Base-by-base conservation (phyloP, 2,797 vertebrate species). In the Lateolabrax maculatus region DNA sequence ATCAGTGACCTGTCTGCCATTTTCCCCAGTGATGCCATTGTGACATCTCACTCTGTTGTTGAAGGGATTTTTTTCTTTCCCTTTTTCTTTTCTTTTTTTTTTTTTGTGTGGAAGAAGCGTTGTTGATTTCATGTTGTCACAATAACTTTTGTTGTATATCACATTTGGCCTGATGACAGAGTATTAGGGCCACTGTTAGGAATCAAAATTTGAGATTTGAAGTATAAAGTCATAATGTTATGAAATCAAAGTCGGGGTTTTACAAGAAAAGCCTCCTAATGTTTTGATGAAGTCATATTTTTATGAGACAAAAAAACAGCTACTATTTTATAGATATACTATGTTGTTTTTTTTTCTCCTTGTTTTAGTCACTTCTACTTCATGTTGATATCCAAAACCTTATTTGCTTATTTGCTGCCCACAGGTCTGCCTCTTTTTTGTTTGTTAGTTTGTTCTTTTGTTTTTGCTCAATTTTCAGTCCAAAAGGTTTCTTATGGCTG, bases 1-100 rank as follows among this genome's bases (percentile, higher is more conserved):
- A 51, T 49, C 66, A 31, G 55, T 56, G 61, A 64, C 48, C 66
- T 27, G 18, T 63, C 27, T 57, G 60, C 66, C 77, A 76, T 76
- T 75, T 77, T 60, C 27, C 66, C 34, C 56, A 31, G 18, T 29
- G 55, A 52, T 62, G 60, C 55, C 67, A 61, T 27, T 10, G 39
- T 71, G 61, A 66, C 21, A 10, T 64, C 48, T 61, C 62, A 68
- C 51, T 69, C 27, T 60, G 49, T 83, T 70, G 74, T 60, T 62
- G 52, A 80, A 60, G 61, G 62, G 46, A 49, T 71, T 69, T 71
- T 68, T 72, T 58, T n/a, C n/a, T n/a, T n/a, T n/a, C n/a, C n/a
- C n/a, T n/a, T n/a, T n/a, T n/a, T n/a, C n/a, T n/a, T n/a, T n/a
- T n/a, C n/a, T n/a, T n/a, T 71, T 69, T 71, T 68, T 72, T 58